Conservation (phyloP, 1,140 invertebrate species). For the Coboldia fuscipes region DNA sequence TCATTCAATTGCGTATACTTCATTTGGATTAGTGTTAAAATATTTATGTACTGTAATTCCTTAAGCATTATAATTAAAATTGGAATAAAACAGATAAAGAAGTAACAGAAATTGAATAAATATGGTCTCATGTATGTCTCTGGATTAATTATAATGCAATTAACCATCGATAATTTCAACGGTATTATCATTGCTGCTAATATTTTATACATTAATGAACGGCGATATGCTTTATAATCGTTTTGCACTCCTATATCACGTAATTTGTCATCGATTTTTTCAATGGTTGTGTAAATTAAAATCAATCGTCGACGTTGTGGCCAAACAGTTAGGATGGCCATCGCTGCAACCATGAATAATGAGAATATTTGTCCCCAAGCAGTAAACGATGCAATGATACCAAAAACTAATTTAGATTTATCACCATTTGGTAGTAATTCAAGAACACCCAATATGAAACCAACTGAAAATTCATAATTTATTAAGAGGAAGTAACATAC, state of each 20-base stretch:
- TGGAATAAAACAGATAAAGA: constrained; percentile 7
- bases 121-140: no score
- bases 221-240: constrained; percentile 2
- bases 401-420: no score
- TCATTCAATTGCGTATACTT: no score
- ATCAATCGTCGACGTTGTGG: background rate
- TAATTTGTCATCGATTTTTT: constrained; percentile 5
- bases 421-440: no score
- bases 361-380: constrained; percentile 6
- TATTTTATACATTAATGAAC: constrained; percentile 3
- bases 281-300: constrained; percentile 1
- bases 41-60: constrained; percentile 8
- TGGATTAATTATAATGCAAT: constrained; percentile 6
- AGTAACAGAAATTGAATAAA: constrained; percentile 6
- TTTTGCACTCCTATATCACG: background rate
- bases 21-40: constrained; percentile 4
- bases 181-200: constrained; percentile 4
- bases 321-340: constrained; percentile 4
- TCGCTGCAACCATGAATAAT: constrained; percentile 4
- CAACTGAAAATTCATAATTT: no score
- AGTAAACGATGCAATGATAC: constrained; percentile 5
- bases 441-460: no score
- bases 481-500: no score
- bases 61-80: constrained; percentile 6
- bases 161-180: constrained; percentile 6